These are phyloP conservation scores for Mimachlamys varia DNA, from an alignment of 2,888 invertebrate species.

Conservation along the genomic window DNA sequence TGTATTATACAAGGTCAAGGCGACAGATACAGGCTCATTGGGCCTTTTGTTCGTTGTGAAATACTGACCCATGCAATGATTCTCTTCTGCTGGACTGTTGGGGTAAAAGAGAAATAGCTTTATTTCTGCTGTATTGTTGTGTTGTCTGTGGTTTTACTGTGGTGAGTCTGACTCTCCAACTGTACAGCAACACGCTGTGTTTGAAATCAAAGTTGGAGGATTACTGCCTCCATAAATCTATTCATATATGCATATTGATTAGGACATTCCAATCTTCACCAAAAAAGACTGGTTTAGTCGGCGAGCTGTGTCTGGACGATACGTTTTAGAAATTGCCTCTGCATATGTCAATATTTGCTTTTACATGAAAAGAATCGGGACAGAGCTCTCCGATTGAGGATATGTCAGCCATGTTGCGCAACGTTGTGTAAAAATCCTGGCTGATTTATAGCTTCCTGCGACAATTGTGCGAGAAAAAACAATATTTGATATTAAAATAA, in stretches of 20 bases:
- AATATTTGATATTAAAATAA: constrained; percentile 29
- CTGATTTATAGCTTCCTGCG: constrained; percentile 8
- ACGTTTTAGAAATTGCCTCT: neutral
- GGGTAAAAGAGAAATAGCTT: no score
- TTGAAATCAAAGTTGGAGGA: constrained; percentile 7
- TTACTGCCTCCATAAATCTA: neutral
- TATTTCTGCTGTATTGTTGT: no score
- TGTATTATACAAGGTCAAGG: no score
- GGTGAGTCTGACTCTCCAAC: neutral
- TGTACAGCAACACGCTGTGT: neutral
- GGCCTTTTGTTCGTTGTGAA: no score
- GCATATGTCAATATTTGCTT: constrained; percentile 33
- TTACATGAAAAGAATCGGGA: neutral
- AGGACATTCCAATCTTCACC: neutral
- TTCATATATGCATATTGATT: constrained; percentile 25
- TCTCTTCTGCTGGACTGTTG: no score
- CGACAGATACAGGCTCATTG: no score
- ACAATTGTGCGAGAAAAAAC: constrained; percentile 28
- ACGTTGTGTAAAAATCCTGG: constrained; percentile 6
- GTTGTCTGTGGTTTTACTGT: neutral
- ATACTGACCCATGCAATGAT: no score
- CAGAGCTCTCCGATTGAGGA: neutral
- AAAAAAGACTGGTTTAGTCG: neutral
- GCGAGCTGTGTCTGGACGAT: neutral
- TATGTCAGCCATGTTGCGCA: neutral